These are phyloP conservation scores for Spondyliosoma cantharus DNA, from an alignment of 2,797 vertebrate species.

Conservation along the genomic window DNA sequence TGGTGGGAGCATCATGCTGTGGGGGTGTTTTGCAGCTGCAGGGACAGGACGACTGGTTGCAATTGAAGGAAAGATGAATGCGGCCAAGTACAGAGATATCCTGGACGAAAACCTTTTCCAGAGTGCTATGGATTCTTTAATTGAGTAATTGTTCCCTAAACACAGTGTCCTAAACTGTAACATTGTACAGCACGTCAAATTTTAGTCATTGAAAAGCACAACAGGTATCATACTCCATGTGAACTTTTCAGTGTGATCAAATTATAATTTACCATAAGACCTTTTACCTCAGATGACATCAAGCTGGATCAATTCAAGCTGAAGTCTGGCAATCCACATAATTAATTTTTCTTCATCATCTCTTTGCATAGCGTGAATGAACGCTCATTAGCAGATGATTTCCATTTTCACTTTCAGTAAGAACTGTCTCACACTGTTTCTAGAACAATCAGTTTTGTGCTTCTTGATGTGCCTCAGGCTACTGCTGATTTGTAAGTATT, in stretches of 20 bases:
- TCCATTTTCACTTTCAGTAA: neutral
- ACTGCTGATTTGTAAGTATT: neutral
- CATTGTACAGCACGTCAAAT: neutral
- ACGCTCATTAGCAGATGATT: constrained; percentile 26
- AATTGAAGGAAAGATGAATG: too few relatives aligned
- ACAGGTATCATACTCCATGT: neutral
- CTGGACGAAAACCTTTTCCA: too few relatives aligned
- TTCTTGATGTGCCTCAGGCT: neutral
- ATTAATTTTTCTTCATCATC: constrained; percentile 22
- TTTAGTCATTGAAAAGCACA: neutral
- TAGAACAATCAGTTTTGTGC: neutral
- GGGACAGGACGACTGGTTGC: too few relatives aligned
- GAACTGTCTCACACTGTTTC: neutral
- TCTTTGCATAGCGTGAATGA: constrained; percentile 17
- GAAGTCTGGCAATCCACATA: constrained; percentile 32
- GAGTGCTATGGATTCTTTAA: too few relatives aligned
- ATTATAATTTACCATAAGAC: constrained; percentile 9
- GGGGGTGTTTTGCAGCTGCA: too few relatives aligned
- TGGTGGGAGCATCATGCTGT: too few relatives aligned
- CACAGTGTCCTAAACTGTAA: too few relatives aligned
- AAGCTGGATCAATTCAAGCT: constrained; percentile 21
- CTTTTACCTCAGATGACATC: constrained; percentile 22
- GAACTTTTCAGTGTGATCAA: constrained; percentile 1
- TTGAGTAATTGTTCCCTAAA: too few relatives aligned
- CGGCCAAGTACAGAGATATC: too few relatives aligned